Percentiles rank a stretch among this genome's conserved stretches.
These are phyloP conservation scores for Drosophila siamana DNA, from an alignment of 2,888 invertebrate species.

Conservation along the genomic window DNA sequence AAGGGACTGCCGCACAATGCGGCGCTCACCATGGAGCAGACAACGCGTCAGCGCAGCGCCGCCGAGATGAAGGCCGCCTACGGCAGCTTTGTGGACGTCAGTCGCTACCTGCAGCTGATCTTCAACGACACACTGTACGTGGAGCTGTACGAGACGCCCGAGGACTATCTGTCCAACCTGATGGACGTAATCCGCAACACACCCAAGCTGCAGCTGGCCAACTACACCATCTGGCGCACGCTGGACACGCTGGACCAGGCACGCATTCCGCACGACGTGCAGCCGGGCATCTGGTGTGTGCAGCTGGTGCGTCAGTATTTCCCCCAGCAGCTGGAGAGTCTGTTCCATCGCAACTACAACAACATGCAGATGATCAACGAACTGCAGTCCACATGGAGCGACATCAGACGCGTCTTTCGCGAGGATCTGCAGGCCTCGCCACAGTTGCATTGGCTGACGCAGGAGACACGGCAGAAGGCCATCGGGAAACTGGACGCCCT, in stretches of 20 bases:
- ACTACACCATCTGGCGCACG: constrained; percentile 84
- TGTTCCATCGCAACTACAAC: constrained; percentile 81
- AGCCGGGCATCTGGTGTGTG: constrained; percentile 75
- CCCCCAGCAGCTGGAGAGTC: constrained; percentile 80
- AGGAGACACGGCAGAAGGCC: constrained; percentile 77
- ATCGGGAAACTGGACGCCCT: constrained; percentile 74
- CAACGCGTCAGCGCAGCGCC: constrained; percentile 70
- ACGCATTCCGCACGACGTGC: constrained; percentile 51
- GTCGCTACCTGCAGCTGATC: constrained; percentile 79
- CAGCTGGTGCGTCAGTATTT: constrained; percentile 76
- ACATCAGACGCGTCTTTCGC: constrained; percentile 78
- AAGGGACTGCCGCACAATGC: constrained; percentile 76
- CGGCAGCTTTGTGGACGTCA: constrained; percentile 81
- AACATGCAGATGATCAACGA: constrained; percentile 81
- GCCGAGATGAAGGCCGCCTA: constrained; percentile 77
- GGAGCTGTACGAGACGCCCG: constrained; percentile 79
- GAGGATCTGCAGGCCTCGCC: constrained; percentile 75
- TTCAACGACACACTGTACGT: constrained; percentile 79
- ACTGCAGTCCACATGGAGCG: constrained; percentile 81
- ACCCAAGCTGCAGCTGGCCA: constrained; percentile 81
- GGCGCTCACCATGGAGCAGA: constrained; percentile 75
- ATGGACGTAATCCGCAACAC: constrained; percentile 78
- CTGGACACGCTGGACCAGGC: constrained; percentile 76
- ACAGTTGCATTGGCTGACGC: constrained; percentile 73
- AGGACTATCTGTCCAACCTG: constrained; percentile 77